Base-by-base conservation (phyloP, 2,888 invertebrate genomes). In the Acanthacorydalis orientalis region DNA sequence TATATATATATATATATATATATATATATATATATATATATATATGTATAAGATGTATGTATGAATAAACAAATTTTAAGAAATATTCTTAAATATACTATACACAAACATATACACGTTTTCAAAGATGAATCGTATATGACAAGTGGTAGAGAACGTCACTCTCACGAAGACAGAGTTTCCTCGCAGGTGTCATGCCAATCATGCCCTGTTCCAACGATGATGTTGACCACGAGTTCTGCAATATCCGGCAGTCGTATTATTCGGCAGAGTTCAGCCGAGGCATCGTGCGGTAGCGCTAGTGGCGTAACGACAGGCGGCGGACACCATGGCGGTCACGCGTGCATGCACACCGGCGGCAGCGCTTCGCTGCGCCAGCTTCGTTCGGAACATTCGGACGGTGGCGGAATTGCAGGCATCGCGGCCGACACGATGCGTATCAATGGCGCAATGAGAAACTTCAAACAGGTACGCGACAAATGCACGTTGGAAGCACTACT, bases 391-490 rank as follows among this genome's bases (percentile, higher is more conserved):
- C 61, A 61, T 70, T 80, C 81, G 42, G 78, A 78, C 52, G 46
- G 46, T 12, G 89, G 89, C 62, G 87, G 88, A 54, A 87, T 95
- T 53, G 92, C 92, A 43, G 90, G 90, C 62, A 95, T 96, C 59
- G 95, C 93, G 16, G 91, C 91, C 45, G 95, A 95, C 69, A 92
- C 92, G 49, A 77, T 95, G 57, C 77, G 93, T 60, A 90, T 95
- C 69, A 95, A 93, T 70, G 96, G 95, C 53, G 93, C 92, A 60
- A 89, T 95, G 77, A 78, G 91, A 57, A 91, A 90, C 64, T 93
- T 95, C 70, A 90, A 89, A 69, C 92, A 93, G 83, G 90, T 90
- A 77, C 23, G 23, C 23, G 23, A 23, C 23, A 23, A 23, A 23
- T 23, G 23, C 23, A 23, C 23, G 23, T 23, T 23, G 23, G 23